These are phyloP conservation scores for Pterostichus niger DNA, from an alignment of 2,888 invertebrate genomes.

Conservation along the genomic window DNA sequence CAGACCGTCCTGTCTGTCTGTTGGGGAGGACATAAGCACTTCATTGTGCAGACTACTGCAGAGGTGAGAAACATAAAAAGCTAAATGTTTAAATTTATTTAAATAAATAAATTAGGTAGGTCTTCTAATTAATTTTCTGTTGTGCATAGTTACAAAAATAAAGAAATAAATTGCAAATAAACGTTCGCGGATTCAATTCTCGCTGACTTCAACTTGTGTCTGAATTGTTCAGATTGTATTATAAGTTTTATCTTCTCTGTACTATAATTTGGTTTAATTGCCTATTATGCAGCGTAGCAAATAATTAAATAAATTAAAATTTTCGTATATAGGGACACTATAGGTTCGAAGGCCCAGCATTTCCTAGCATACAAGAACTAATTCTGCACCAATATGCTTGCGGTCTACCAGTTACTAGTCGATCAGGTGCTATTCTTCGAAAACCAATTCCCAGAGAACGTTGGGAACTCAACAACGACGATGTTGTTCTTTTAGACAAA, in stretches of 20 bases:
- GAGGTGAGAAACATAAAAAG: constrained; percentile 82
- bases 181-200: no score
- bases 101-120: no score
- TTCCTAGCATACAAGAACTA: constrained; percentile 94
- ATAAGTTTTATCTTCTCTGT: no score
- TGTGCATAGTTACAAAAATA: no score
- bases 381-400: constrained; percentile 93
- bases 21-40: constrained; percentile 98
- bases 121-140: no score
- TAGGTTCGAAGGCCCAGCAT: constrained; percentile 96
- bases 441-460: constrained; percentile 92
- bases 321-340: constrained; percentile 86
- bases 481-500: constrained; percentile 93
- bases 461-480: constrained; percentile 98
- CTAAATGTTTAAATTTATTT: no score
- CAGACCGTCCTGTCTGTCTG: constrained; percentile 96
- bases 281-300: no score
- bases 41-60: constrained; percentile 96
- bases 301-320: neutral
- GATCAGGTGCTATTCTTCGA: constrained; percentile 93
- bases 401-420: constrained; percentile 92
- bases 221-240: no score
- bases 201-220: no score
- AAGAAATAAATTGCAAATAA: no score
- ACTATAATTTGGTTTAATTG: no score